Evolutionary conservation across 1,140 invertebrate genomes (phyloP), one percentile per base, ranked within the genome.

Genomic region (Schlechtendalia chinensis): DNA sequence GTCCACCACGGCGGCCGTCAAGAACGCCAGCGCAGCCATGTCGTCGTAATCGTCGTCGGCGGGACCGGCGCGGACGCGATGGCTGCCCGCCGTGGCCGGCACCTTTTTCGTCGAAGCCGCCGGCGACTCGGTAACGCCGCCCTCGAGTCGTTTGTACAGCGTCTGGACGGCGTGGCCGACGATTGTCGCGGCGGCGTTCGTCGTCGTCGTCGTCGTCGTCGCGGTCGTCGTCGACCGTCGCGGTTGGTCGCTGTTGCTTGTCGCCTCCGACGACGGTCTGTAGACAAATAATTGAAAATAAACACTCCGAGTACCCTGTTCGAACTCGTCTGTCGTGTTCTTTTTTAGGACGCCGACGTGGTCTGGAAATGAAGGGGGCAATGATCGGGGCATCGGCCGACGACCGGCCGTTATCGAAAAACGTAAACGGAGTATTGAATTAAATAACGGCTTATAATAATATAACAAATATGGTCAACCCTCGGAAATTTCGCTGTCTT

Each of bases 1-100:
- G 24, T 72, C 47, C 1, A 72, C 47, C 10, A 72, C 50, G 17
- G 69, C 69, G 3, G 69, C 50, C 17, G 50, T 72, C 47, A 54
- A 54, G 19, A 72, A 72, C 27, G 47, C 69, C 17, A 72, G 27
- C 17, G 69, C 69, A 6, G 69, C 69, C 27, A 47, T 22, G 50
- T 53, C 69, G 10, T 72, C 69, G 16, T 72, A 53, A 10, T n/a
- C 50, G 4, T 72, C 69, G 1, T 10, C 47, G 6, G 45, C 67
- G 6, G 50, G 0, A 17, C 29, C 8, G 5, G 67, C 6, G 10
- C 69, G 69, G 5, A 72, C 14, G 17, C 47, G 47, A 1, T 71
- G 69, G 0, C 67, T 24, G 17, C 16, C 2, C 10, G 69, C 10
- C 14, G 24, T 6, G 2, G 47, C 10, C 14, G 24, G 67, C 10